Percentiles rank a stretch among this genome's conserved stretches.
These are phyloP conservation scores for Mus spretus DNA, from an alignment of 2,797 vertebrate species.

Conservation along the genomic window DNA sequence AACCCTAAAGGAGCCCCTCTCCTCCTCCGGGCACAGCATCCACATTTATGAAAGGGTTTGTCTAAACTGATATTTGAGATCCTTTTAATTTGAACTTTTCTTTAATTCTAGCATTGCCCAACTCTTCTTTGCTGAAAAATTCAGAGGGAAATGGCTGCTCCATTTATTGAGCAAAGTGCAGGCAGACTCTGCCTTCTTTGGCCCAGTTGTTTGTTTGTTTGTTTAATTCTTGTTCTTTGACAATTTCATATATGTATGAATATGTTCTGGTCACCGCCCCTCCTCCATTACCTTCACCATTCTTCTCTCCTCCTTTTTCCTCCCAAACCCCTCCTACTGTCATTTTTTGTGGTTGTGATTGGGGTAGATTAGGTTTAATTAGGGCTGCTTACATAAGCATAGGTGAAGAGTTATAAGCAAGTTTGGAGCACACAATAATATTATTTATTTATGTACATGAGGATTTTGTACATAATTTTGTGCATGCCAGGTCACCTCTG, in stretches of 20 bases:
- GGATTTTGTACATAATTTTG: background rate
- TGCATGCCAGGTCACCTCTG: background rate
- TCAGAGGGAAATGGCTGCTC: background rate
- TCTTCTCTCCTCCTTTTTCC: background rate
- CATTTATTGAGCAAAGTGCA: background rate
- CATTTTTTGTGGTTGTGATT: background rate
- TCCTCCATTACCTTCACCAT: too few relatives aligned
- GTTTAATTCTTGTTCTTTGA: background rate
- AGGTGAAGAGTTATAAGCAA: background rate
- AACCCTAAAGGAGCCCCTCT: background rate
- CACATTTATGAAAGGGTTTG: constrained; percentile 6
- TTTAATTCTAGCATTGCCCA: background rate
- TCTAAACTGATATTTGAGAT: constrained; percentile 8
- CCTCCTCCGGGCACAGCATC: background rate
- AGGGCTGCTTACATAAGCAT: background rate
- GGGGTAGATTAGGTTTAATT: background rate
- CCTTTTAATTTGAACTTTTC: background rate
- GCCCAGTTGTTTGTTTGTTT: background rate
- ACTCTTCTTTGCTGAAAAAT: constrained; percentile 36
- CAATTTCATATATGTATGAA: background rate
- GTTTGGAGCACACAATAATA: background rate
- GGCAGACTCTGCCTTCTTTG: background rate
- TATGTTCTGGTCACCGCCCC: background rate
- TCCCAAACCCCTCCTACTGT: background rate
- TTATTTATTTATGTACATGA: background rate